Evolutionary conservation across 1,140 invertebrate species (phyloP), one percentile per base, ranked within the genome.

Genomic region (Hylaeus volcanicus): DNA sequence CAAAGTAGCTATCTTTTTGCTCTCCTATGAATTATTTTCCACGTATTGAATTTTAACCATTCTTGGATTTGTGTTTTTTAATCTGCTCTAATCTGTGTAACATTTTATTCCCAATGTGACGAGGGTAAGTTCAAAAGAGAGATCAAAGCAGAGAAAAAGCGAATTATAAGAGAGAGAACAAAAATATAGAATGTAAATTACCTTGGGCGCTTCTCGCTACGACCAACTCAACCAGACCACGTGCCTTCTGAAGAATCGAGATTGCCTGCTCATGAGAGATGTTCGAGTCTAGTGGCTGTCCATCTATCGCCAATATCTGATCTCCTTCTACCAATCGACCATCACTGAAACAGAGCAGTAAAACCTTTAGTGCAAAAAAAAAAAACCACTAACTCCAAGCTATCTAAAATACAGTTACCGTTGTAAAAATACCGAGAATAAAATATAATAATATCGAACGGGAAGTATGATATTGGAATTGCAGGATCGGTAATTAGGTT

Each of bases 221-320:
- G 71, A 96, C 95, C 90, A 96, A 94, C 93, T 96, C 96, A 84
- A 97, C 96, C 88, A 96, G 93, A 83, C 96, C 96, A 80, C 95
- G 94, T 68, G 96, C 96, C 92, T 96, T 95, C 93, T 98, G 97
- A 88, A 98, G 94, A 86, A 97, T 96, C 85, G 95, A 95, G 89
- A 98, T 97, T 86, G 97, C 96, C 94, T 97, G 95, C 92, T 98
- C 96, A 93, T 98, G 98, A 72, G 97, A 97, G 92, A 98, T 96
- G 92, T 96, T 96, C 65, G 96, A 96, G 90, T 96, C 96, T 89
- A 98, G 93, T 74, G 96, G 96, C 90, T 97, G 96, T 87, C 96
- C 96, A 95, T 98, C 97, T 88, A 98, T 96, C 83, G 97, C 97
- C 90, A 98, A 92, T 92, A 98, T 97, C 91, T 98, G 97, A 94